Conservation (phyloP, 2,113 vertebrate genomes). For the Menidia beryllina region DNA sequence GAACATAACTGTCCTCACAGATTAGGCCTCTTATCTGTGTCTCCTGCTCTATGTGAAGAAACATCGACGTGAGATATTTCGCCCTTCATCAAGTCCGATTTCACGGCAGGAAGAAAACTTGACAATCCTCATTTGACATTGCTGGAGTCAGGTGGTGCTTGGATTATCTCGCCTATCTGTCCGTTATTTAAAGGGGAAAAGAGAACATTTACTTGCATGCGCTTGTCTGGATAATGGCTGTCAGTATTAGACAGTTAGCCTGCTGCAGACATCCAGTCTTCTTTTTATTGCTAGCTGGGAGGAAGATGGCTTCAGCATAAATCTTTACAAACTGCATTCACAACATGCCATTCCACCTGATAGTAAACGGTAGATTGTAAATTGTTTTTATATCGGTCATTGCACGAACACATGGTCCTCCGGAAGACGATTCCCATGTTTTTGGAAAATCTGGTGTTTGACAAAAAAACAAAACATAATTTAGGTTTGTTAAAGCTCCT, state of each 20-base stretch:
- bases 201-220: background rate
- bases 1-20: constrained; percentile 25
- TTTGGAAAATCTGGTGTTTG: background rate
- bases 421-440: background rate
- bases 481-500: background rate
- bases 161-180: background rate
- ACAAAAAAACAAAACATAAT: background rate
- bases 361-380: background rate
- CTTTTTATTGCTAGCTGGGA: background rate
- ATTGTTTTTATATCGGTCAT: background rate
- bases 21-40: constrained; percentile 11
- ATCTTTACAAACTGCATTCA: constrained; percentile 5
- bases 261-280: background rate
- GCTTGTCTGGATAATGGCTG: background rate
- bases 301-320: background rate
- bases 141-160: constrained; percentile 2
- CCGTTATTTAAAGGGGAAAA: constrained; percentile 4
- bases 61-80: constrained; percentile 24
- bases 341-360: background rate
- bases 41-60: constrained; percentile 4
- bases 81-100: constrained; percentile 15
- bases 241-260: background rate
- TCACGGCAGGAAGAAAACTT: constrained; percentile 15
- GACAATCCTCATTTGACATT: constrained; percentile 17
- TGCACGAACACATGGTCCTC: background rate